phyloP scores from a whole-genome alignment of 2,888 invertebrate genomes.

The Drosophila mulleri region DNA sequence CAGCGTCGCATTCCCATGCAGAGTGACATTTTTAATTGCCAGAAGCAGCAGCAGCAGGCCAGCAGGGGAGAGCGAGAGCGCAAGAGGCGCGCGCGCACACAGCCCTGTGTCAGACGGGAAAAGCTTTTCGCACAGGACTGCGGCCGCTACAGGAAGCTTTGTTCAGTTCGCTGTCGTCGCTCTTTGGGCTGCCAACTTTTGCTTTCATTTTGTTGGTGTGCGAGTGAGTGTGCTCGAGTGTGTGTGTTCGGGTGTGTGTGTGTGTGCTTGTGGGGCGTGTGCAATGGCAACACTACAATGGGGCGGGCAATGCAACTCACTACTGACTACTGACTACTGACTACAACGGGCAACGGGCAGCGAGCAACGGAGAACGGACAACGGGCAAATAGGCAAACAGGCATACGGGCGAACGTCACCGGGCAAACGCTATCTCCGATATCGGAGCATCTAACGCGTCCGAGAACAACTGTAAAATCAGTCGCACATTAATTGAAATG shows the following conservation, averaged over 20 bases:
- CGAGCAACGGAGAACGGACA: constrained; percentile 27
- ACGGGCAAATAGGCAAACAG: constrained; percentile 14
- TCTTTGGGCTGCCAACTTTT: constrained; percentile 76
- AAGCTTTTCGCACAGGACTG: constrained; percentile 39
- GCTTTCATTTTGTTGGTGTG: constrained; percentile 69
- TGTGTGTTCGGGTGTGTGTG: neutral
- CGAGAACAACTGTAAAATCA: constrained; percentile 62
- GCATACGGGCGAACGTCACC: constrained; percentile 13
- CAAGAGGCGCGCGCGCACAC: constrained; percentile 32
- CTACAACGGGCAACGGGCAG: constrained; percentile 33
- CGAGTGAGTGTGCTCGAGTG: constrained; percentile 17
- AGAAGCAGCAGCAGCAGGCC: constrained; percentile 1
- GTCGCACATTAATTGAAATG: constrained; percentile 65
- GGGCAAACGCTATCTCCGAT: constrained; percentile 33
- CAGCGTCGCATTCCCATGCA: constrained; percentile 68
- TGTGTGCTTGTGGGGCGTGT: constrained; percentile 55
- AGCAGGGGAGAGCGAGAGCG: constrained; percentile 56
- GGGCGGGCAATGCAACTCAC: constrained; percentile 53
- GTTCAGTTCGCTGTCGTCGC: constrained; percentile 73
- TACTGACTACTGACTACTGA: constrained; percentile 10
- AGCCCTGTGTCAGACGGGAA: constrained; percentile 21
- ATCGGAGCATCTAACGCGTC: constrained; percentile 54
- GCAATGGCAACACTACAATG: constrained; percentile 41
- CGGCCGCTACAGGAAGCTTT: constrained; percentile 61
- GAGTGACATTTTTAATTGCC: constrained; percentile 82